Base-by-base conservation (phyloP, 1,140 invertebrate genomes). In the Mercenaria mercenaria region DNA sequence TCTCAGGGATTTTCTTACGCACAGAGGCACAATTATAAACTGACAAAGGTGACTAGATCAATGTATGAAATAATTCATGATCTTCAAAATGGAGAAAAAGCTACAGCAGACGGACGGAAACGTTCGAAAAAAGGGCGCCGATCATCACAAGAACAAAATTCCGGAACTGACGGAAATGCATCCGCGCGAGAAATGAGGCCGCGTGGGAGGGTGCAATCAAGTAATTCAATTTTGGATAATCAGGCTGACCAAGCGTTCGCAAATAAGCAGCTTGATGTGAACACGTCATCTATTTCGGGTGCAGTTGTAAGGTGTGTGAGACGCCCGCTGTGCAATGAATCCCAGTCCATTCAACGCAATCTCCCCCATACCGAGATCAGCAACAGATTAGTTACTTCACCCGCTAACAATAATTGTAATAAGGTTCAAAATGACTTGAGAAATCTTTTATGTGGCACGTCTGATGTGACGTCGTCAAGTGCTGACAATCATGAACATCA, bases 1-100 rank as follows among this genome's bases (percentile, higher is more conserved):
- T 47, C 47, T 29, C 61, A 89, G 43, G 83, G 74, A 32, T 93
- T 93, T 80, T 90, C 88, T 6, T 91, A 92, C 56, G 84, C 81
- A 72, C 91, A 92, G 82, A 90, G 91, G 84, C 85, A 93, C 50
- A 93, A 91, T 91, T 91, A 92, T 79, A 92, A 93, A 80, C 59
- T 93, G 32, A 92, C 91, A 56, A 93, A 92, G 82, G 93, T 93
- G 52, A 91, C 93, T 39, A 72, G 92, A 37, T 93, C 92, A 72
- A 93, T 93, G 93, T 92, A 93, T 86, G 91, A 92, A 86, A 93
- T 93, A 29, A 93, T 93, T 81, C 90, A 93, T 52, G 93, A 93
- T 81, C 89, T 93, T 23, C 92, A 92, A 69, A 81, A 79, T 61
- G 90, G 92, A 15, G 88, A 91, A 43, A 89, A 91, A 20, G 61